Percentiles rank a stretch among this genome's conserved stretches.
Conservation (phyloP, 2,888 invertebrate species). For the Poecilobothrus nobilitatus region DNA sequence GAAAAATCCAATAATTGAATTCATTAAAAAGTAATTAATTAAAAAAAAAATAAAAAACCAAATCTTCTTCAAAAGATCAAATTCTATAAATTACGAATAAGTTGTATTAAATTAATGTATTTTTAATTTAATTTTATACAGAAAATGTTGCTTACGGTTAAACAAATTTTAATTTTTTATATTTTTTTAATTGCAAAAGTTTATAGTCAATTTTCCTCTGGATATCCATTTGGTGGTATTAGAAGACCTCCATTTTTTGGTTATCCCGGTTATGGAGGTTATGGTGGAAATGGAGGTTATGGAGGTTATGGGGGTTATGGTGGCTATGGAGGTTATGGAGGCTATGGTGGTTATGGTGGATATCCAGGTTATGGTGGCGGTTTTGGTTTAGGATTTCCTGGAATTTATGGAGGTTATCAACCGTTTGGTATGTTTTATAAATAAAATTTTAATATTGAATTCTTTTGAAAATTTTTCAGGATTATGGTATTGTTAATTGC, state of each 20-base stretch:
- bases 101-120: neutral
- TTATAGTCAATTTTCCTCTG: neutral
- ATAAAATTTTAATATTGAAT: neutral
- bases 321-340: neutral
- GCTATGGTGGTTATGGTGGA: neutral
- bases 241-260: neutral
- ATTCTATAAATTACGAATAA: neutral
- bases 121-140: neutral
- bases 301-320: neutral
- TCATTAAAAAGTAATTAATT: too few relatives aligned
- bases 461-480: neutral
- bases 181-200: neutral
- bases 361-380: neutral
- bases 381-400: slow-evolving; percentile 7
- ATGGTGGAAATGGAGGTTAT: neutral
- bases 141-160: neutral
- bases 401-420: slow-evolving; percentile 7
- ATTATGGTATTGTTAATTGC: slow-evolving; percentile 8
- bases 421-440: neutral
- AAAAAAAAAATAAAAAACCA: too few relatives aligned
- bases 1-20: too few relatives aligned
- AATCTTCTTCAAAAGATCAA: neutral
- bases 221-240: neutral
- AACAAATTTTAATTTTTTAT: neutral
- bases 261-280: neutral